Conservation (phyloP, 2,797 vertebrate genomes). For the Moxostoma hubbsi region DNA sequence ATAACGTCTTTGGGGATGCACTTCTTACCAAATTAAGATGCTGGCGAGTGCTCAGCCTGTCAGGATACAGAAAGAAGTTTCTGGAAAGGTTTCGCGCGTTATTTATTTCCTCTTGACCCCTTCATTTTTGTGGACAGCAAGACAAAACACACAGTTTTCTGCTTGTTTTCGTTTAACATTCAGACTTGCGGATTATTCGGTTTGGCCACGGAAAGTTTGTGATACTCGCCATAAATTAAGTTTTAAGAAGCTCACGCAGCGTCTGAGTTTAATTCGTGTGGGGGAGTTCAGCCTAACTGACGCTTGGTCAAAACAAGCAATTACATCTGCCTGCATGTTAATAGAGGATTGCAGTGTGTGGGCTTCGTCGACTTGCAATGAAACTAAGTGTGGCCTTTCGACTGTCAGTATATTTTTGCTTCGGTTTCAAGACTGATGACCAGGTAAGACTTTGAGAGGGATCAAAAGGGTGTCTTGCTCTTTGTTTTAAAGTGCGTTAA, state of each 20-base stretch:
- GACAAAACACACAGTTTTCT: constrained; percentile 16
- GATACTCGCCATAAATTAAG: background rate
- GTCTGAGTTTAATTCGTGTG: background rate
- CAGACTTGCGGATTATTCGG: background rate
- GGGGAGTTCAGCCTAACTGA: background rate
- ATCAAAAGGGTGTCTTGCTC: background rate
- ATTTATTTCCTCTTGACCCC: constrained; percentile 49
- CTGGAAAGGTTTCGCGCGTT: constrained; percentile 29
- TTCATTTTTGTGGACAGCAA: constrained; percentile 25
- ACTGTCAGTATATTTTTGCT: constrained; percentile 26
- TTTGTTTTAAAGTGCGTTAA: constrained; percentile 47
- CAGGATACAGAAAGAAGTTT: background rate
- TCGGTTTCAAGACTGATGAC: constrained; percentile 42
- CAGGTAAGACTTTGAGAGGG: constrained; percentile 65
- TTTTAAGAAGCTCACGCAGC: background rate
- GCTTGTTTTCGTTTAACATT: background rate
- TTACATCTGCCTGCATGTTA: background rate
- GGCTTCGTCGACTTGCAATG: constrained; percentile 40
- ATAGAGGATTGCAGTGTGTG: constrained; percentile 31
- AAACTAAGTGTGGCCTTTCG: constrained; percentile 49
- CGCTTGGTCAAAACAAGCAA: background rate
- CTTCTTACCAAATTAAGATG: background rate
- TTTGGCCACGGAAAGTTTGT: background rate
- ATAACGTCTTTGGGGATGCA: background rate
- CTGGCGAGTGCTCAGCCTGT: background rate